Base-by-base conservation (phyloP, 2,888 invertebrate genomes). In the Drosophila tripunctata region DNA sequence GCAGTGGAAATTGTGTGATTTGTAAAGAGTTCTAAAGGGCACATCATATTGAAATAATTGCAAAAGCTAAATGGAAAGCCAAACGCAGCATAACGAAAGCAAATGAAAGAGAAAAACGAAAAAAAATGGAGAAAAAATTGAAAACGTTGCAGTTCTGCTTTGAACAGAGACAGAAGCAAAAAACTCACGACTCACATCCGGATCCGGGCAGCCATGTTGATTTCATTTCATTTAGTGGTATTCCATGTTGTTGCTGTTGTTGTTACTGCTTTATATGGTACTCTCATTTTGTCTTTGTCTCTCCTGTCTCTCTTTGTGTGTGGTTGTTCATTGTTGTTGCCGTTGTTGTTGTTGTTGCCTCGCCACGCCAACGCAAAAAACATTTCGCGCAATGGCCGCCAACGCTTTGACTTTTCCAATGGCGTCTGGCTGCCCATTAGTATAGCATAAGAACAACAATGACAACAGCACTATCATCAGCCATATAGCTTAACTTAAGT, bases 181-280 rank as follows among this genome's bases (percentile, higher is more conserved):
- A n/a, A 19, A 58, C 12, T 22, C 48, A 4, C 45, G 45, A 45
- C 33, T 35, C 15, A 44, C 52, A 30, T 40, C 38, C 48, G 63
- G 48, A 57, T 57, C 33, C 58, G 47, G 86, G 83, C 80, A 69
- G 87, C 89, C 89, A 89, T 88, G 83, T 88, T 87, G 81, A 82
- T 82, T 87, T 87, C 79, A 87, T 81, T 85, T 76, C 86, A 86
- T 81, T 81, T 77, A 76, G 69, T 75, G 50, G 52, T 52, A 62
- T 57, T 62, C 52, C 74, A 38, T 52, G 45, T 31, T 64, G 44
- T 17, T 45, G 15, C 33, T 57, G 7, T 48, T 57, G 48, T 56
- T 66, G 55, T 63, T 69, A 48, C 31, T 58, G 50, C 33, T 43
- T 35, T 41, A 61, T 40, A 66, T 54, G 78, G 56, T 58, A 55